Evolutionary conservation across 2,797 vertebrate genomes (phyloP), one percentile per base, ranked within the genome.

Genomic region (Paratrypauchen microcephalus): DNA sequence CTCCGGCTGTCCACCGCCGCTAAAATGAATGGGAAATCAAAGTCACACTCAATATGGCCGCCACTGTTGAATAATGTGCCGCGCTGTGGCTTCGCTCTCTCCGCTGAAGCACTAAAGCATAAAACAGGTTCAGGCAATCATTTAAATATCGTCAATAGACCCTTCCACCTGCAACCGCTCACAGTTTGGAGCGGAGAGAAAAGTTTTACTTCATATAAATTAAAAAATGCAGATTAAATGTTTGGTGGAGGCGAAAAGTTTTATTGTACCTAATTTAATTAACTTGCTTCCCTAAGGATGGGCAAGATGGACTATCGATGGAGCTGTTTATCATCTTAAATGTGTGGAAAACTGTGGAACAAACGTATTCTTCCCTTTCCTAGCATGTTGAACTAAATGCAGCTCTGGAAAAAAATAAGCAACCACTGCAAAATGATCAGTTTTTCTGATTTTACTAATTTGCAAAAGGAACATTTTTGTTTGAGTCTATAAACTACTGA

Each of bases 121-220:
- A 85, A 85, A 85, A 78, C 81, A 84, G 68, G 79, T 87, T 70
- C 15, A 48, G 78, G 83, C 83, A 0, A 85, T 85, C 73, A 86
- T 90, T 88, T 85, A 86, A 90, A 88, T 80, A 80, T 88, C 84
- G 88, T 91, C 85, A 87, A 91, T 58, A 58, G 6, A 58, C 6
- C 28, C n/a, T 28, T 30, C 26, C 54, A 56, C 23, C 54, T 24
- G 21, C 13, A 16, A 30, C 18, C 23, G 12, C 26, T 58, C 18
- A 28, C 15, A 30, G 56, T 58, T 30, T 58, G 56, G 26, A 7
- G 8, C 16, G 9, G 28, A 58, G 6, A 19, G 56, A 19, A 58
- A 58, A 58, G 56, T 58, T 30, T 30, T 7, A 24, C 1, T 56
- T 56, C 12, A 1, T 26, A 24, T 23, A 13, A 26, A 26, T 56